Evolutionary conservation across 2,113 vertebrate species (phyloP).

Genomic region (Psilopsiagon aurifrons): DNA sequence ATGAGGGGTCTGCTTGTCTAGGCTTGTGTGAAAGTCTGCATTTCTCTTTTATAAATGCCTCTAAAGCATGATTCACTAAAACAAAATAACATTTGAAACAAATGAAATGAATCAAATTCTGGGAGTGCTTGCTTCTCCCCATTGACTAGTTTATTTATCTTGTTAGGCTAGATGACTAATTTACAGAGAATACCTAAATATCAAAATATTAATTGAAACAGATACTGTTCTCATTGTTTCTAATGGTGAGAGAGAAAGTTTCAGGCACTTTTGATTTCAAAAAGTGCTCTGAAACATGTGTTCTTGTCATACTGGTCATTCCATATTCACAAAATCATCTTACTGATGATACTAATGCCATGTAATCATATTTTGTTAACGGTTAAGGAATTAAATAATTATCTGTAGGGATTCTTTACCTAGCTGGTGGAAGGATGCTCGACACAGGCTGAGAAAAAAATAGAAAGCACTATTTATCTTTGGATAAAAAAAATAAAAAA

Average conservation of each 20-base stretch:
- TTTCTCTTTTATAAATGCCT: background rate
- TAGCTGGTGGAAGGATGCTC: background rate
- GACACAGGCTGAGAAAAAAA: background rate
- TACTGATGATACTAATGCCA: background rate
- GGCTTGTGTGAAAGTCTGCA: background rate
- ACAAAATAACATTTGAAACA: background rate
- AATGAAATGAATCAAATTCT: background rate
- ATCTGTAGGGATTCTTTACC: background rate
- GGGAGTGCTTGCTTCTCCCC: background rate
- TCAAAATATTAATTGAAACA: background rate
- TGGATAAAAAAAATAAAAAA: background rate
- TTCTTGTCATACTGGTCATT: background rate
- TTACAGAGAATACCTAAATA: background rate
- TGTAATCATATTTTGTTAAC: background rate
- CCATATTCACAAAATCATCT: background rate
- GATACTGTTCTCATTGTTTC: background rate
- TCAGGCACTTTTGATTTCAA: rapidly evolving
- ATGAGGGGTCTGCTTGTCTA: rapidly evolving
- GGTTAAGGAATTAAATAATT: background rate
- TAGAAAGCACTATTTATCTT: background rate
- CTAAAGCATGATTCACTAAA: background rate
- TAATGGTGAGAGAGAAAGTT: background rate
- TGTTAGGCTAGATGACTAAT: background rate
- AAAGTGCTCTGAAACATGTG: background rate
- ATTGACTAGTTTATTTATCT: background rate